phyloP scores from a whole-genome alignment of 35 echinoderm and acorn worm genomes.

The Hemicentrotus pulcherrimus region DNA sequence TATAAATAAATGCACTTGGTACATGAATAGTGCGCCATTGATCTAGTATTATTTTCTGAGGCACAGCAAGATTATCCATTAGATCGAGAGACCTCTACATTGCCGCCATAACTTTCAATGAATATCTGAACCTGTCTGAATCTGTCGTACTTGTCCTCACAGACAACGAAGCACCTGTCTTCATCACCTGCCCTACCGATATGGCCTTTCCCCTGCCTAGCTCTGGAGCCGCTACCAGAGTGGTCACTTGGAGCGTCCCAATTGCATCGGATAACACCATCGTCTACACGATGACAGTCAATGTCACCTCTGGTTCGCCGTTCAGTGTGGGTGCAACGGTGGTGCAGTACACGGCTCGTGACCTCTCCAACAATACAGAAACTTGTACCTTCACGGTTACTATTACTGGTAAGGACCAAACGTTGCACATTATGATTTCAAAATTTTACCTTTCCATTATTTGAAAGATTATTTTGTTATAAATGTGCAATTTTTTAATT shows the following conservation, averaged over 20 bases:
- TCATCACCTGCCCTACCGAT: conserved; percentile 17
- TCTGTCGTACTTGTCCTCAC: no score
- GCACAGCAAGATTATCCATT: neutral
- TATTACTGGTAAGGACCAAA: conserved; percentile 54
- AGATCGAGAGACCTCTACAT: neutral
- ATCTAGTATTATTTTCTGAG: no score
- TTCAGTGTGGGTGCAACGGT: conserved; percentile 56
- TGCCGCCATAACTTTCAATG: neutral
- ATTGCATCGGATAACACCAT: conserved; percentile 27
- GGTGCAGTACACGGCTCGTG: conserved; percentile 51
- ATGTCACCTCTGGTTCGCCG: neutral
- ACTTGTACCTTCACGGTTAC: conserved; percentile 52
- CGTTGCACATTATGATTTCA: neutral
- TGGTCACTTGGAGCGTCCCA: neutral
- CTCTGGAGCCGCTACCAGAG: neutral
- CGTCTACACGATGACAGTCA: neutral
- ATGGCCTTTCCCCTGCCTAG: neutral
- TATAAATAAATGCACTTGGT: no score
- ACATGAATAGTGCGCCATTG: no score
- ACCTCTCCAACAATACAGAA: conserved; percentile 44
- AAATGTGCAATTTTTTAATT: no score
- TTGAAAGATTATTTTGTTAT: no score
- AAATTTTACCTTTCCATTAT: no score
- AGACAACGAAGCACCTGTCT: conserved; percentile 31
- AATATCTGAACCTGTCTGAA: neutral